A percentile compares a stretch with the other conserved stretches of the same genome.
Evolutionary conservation across 2,888 invertebrate species (phyloP).

Genomic region (Leptinotarsa haldemani): DNA sequence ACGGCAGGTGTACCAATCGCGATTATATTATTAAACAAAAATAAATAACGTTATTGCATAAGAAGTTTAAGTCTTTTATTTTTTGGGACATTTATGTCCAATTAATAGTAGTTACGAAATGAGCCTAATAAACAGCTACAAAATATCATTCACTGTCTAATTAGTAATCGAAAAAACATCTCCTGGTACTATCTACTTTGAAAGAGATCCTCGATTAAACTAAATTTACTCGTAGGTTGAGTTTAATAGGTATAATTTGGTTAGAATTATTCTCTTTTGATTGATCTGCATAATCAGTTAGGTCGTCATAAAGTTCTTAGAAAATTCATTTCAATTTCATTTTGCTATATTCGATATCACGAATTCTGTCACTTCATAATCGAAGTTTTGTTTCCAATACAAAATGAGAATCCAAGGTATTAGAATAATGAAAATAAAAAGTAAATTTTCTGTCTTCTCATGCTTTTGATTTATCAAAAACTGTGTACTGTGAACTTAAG

Average conservation of each 20-base stretch:
- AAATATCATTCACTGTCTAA: slow-evolving; percentile 25
- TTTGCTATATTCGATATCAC: too few species aligned
- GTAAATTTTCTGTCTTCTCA: too few species aligned
- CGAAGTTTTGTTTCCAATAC: too few species aligned
- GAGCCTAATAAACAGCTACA: slow-evolving; percentile 37
- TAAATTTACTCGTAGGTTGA: neutral
- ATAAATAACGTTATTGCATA: slow-evolving; percentile 50
- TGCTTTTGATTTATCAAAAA: too few species aligned
- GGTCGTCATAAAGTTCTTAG: too few species aligned
- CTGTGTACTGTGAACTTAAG: too few species aligned
- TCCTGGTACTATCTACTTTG: neutral
- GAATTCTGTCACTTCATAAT: too few species aligned
- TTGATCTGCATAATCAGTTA: too few species aligned
- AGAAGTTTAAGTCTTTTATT: slow-evolving; percentile 41
- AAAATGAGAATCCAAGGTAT: too few species aligned
- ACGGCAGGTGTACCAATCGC: slow-evolving; percentile 57
- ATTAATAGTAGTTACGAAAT: slow-evolving; percentile 46
- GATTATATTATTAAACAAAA: slow-evolving; percentile 54
- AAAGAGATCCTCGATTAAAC: neutral
- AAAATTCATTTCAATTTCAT: too few species aligned
- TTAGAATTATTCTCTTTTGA: neutral
- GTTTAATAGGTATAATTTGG: neutral
- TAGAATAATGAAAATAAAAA: too few species aligned
- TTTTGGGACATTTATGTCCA: slow-evolving; percentile 42
- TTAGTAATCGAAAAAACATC: slow-evolving; percentile 12